Base-by-base conservation (phyloP, 2,797 vertebrate species). In the Helostoma temminkii region DNA sequence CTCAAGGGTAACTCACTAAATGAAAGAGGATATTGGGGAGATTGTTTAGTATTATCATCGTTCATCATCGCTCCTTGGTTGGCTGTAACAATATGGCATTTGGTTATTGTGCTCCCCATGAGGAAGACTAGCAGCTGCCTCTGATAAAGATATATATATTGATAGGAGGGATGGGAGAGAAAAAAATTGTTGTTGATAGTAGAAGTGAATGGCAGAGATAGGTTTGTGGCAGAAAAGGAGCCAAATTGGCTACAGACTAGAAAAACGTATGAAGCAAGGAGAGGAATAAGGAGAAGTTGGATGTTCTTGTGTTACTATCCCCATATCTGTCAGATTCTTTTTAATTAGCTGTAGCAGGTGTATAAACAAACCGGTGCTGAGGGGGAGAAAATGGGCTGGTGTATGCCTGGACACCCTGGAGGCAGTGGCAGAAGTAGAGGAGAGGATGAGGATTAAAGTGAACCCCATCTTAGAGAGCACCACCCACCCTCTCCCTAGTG, bases 21-120 rank as follows among this genome's bases (percentile, higher is more conserved):
- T 87, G 81, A 85, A 83, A 84, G 64, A 80, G 79, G 82, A 87
- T 75, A 82, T 79, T 79, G 86, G 76, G 69, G 66, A 84, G 80
- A 88, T 83, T 83, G 77, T 83, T 87, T 62, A 42, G 59, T 16
- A 25, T 77, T 67, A 84, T 86, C 74, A 30, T 66, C 49, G 16
- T 79, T 85, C 72, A 83, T 91, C 82, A 70, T 69, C 28, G 28
- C 9, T 63, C 58, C 61, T 66, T 45, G 3, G 64, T 64, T 21
- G 74, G 57, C 74, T 0, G 12, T 74, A 77, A 74, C 73, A 60
- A 52, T 54, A 74, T 50, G 75, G 70, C 41, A 54, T 57, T 55
- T 42, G 54, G 52, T 78, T 84, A 86, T 85, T 82, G 65, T 12
- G 9, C 66, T 14, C 19, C 65, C 78, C 61, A 34, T 14, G 52